Evolutionary conservation across 2,113 vertebrate genomes (phyloP).

Genomic region (Columba janthina): DNA sequence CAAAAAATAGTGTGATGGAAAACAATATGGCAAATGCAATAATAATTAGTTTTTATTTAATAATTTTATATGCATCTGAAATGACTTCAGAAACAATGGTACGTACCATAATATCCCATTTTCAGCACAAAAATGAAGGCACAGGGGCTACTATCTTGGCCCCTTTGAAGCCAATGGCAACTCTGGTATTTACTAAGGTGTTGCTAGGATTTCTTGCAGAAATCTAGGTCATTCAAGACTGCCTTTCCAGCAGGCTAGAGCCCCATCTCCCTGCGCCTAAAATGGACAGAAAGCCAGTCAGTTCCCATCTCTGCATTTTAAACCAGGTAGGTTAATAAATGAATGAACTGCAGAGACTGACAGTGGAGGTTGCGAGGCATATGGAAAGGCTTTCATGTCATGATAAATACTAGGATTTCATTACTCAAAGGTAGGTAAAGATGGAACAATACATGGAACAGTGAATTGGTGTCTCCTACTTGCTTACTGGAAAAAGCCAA

Average conservation of each 20-base stretch:
- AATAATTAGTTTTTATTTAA: neutral
- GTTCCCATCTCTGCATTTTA: neutral
- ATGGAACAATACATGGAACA: neutral
- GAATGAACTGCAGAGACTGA: neutral
- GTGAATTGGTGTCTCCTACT: neutral
- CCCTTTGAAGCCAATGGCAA: neutral
- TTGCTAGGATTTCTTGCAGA: neutral
- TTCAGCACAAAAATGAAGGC: neutral
- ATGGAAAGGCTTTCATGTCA: neutral
- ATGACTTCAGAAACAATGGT: neutral
- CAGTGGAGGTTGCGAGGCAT: neutral
- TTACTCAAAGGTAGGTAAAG: neutral
- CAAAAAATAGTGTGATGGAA: constrained; percentile 13
- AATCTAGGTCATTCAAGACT: neutral
- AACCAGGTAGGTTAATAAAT: neutral
- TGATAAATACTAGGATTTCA: neutral
- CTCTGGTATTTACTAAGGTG: neutral
- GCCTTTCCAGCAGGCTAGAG: neutral
- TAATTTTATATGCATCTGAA: neutral
- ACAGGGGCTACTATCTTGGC: neutral
- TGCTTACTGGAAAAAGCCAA: neutral
- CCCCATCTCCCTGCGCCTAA: neutral
- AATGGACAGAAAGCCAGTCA: neutral
- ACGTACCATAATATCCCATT: neutral
- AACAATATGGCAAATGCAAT: constrained; percentile 1